Conservation (phyloP, 2,797 vertebrate species). For the Brachyalestes nurse region DNA sequence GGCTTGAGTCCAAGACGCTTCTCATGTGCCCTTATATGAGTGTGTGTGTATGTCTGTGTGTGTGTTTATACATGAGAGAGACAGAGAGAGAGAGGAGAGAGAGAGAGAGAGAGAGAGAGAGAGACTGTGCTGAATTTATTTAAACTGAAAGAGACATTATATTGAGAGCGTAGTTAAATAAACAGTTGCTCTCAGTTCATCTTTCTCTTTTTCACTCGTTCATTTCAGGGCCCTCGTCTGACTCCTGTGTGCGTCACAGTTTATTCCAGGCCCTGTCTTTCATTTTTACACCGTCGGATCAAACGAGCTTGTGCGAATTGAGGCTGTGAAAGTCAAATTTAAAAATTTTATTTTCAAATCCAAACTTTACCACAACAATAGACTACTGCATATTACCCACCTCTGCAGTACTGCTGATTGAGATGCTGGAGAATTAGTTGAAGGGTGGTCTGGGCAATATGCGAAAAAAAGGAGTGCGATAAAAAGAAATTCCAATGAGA, state of each 20-base stretch:
- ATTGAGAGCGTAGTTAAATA: conserved; percentile 54
- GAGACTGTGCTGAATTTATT: conserved; percentile 53
- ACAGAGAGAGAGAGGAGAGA: conserved; percentile 16
- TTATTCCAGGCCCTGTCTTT: conserved; percentile 71
- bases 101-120: conserved; percentile 39
- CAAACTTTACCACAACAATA: no score
- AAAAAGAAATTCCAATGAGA: no score
- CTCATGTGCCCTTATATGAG: conserved; percentile 29
- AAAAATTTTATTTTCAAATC: not conserved
- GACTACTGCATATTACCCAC: no score
- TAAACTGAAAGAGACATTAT: conserved; percentile 59
- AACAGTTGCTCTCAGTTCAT: conserved; percentile 52
- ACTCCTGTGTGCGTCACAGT: conserved; percentile 53
- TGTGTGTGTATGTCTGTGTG: not conserved
- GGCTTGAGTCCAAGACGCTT: conserved; percentile 27
- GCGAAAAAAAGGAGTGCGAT: no score
- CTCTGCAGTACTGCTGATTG: no score
- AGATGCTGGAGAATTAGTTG: no score
- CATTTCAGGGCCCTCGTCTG: conserved; percentile 38
- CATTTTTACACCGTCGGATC: not conserved
- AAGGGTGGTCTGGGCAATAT: no score
- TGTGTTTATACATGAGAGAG: not conserved
- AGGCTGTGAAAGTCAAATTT: not conserved
- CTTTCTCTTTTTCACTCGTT: conserved; percentile 42
- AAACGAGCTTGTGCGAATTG: not conserved